Percentiles rank a stretch among this genome's conserved stretches.
Conservation (phyloP, 2,113 vertebrate species). For the Pedetes capensis region DNA sequence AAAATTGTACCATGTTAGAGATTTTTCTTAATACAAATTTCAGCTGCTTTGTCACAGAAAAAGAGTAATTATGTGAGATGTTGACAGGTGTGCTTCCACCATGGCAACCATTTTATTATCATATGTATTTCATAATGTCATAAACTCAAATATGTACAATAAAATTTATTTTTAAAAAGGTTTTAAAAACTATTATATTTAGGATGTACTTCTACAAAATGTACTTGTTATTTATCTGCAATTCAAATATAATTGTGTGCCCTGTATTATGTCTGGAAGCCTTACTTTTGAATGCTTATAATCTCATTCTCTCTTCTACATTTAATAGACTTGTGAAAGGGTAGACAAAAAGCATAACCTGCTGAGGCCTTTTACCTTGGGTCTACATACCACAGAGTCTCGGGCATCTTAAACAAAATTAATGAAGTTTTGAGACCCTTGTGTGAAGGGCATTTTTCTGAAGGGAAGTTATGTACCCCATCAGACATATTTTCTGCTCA, state of each 20-base stretch:
- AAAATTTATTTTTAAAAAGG: background rate
- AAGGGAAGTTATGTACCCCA: background rate
- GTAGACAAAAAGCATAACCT: background rate
- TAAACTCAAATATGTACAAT: background rate
- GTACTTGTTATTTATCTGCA: background rate
- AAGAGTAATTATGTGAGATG: background rate
- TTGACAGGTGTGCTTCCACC: background rate
- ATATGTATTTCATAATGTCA: background rate
- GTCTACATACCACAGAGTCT: background rate
- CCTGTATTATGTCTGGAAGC: background rate
- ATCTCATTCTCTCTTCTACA: background rate
- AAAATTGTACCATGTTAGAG: background rate
- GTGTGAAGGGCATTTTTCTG: background rate
- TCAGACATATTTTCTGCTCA: conserved; percentile 38
- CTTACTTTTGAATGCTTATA: background rate
- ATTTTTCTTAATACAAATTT: background rate
- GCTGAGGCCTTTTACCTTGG: background rate
- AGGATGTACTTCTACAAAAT: background rate
- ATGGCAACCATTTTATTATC: background rate
- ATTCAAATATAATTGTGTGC: background rate
- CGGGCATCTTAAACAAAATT: background rate
- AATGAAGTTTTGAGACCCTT: conserved; percentile 11
- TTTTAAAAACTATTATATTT: background rate
- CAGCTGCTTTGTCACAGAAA: background rate
- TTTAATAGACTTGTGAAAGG: background rate